A percentile compares a stretch with the other conserved stretches of the same genome.
Evolutionary conservation across 2,888 invertebrate species (phyloP).

Genomic region (Tipula confusa): DNA sequence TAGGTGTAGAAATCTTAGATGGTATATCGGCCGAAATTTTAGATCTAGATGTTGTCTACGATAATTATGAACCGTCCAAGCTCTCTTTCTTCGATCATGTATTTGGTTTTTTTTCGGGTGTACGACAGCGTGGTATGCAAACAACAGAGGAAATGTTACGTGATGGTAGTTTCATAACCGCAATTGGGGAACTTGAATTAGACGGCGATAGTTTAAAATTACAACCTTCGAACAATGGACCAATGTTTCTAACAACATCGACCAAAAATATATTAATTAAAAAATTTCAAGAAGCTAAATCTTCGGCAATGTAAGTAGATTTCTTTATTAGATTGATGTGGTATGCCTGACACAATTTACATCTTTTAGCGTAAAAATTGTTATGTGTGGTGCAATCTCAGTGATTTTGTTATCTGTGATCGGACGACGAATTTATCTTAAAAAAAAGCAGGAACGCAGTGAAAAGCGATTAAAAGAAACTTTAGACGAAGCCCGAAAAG

Average conservation of each 20-base stretch:
- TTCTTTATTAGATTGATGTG: neutral
- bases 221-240: constrained; percentile 68
- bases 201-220: constrained; percentile 62
- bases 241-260: constrained; percentile 74
- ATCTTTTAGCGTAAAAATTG: constrained; percentile 52
- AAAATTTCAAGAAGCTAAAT: constrained; percentile 66
- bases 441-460: constrained; percentile 54
- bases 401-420: constrained; percentile 54
- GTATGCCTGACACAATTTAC: neutral
- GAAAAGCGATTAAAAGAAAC: constrained; percentile 57
- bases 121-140: constrained; percentile 77
- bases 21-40: constrained; percentile 67
- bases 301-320: constrained; percentile 58
- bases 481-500: constrained; percentile 62
- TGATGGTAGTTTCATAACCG: constrained; percentile 74
- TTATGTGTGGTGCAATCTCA: constrained; percentile 56
- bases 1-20: constrained; percentile 70
- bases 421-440: constrained; percentile 53
- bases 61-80: constrained; percentile 73
- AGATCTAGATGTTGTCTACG: constrained; percentile 77
- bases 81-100: constrained; percentile 73
- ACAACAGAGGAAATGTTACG: constrained; percentile 82
- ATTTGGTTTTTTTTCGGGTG: constrained; percentile 81
- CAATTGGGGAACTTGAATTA: constrained; percentile 72
- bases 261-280: constrained; percentile 70